A percentile compares a stretch with the other conserved stretches of the same genome.
These are phyloP conservation scores for Pristionchus arcanus DNA, from an alignment of 2,888 invertebrate species.

Conservation along the genomic window DNA sequence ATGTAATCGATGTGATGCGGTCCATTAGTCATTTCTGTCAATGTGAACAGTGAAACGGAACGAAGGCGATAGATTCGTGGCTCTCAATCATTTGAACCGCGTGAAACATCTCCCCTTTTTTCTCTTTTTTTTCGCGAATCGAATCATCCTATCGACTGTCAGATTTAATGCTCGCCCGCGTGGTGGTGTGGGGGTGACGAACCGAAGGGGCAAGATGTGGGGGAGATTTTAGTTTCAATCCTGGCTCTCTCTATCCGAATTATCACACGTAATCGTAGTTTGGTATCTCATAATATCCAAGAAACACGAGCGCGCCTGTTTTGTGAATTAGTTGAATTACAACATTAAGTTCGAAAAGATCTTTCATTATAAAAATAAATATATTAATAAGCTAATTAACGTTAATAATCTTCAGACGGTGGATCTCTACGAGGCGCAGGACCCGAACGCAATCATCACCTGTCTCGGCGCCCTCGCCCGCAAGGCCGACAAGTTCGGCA, in stretches of 20 bases:
- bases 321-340: no score
- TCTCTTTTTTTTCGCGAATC: neutral
- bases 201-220: neutral
- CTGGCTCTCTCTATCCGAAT: no score
- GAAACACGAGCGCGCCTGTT: neutral
- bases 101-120: neutral
- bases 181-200: neutral
- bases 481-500: conserved; percentile 83
- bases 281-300: neutral
- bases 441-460: conserved; percentile 95
- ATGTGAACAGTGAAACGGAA: neutral
- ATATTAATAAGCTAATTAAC: neutral
- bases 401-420: conserved; percentile 90
- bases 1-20: neutral
- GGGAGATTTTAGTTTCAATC: no score
- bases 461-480: conserved; percentile 95
- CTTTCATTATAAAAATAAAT: neutral
- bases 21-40: neutral
- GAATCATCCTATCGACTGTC: neutral
- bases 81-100: conserved; percentile 6
- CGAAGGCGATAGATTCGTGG: neutral
- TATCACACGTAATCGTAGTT: no score
- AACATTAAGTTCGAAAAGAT: no score
- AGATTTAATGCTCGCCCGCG: neutral
- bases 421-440: conserved; percentile 92